phyloP scores from a whole-genome alignment of 2,113 vertebrate genomes.

The Miniopterus natalensis region DNA sequence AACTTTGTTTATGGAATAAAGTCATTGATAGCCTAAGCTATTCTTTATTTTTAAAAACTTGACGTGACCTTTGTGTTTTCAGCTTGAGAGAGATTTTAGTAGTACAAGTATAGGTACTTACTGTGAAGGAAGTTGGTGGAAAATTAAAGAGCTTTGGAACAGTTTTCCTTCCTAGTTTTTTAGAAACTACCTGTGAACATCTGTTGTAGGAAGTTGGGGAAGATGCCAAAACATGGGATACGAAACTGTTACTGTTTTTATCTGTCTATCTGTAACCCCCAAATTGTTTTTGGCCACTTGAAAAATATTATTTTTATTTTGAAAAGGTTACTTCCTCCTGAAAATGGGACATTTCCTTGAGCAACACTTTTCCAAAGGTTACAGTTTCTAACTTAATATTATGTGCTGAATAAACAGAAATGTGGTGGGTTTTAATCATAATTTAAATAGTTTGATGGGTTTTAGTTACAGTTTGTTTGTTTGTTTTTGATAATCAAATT shows the following conservation, averaged over 20 bases:
- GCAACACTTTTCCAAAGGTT: neutral
- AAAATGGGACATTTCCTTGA: slow-evolving; percentile 38
- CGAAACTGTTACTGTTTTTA: neutral
- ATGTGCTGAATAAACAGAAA: neutral
- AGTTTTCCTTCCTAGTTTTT: neutral
- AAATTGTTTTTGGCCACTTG: neutral
- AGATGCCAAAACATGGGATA: neutral
- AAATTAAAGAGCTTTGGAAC: neutral
- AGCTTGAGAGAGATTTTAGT: slow-evolving; percentile 35
- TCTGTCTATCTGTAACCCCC: neutral
- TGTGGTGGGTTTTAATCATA: neutral
- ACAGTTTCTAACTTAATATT: neutral
- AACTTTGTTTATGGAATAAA: slow-evolving; percentile 24
- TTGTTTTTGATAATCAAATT: neutral
- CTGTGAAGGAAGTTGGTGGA: neutral
- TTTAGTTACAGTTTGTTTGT: neutral
- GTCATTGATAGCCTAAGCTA: neutral
- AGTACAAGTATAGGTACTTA: neutral
- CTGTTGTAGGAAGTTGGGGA: neutral
- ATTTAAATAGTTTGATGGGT: neutral
- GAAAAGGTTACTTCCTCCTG: slow-evolving; percentile 7
- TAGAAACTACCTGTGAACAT: slow-evolving; percentile 7
- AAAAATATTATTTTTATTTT: slow-evolving; percentile 21
- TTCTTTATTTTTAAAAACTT: neutral
- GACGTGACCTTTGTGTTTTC: slow-evolving; percentile 21